A percentile compares a stretch with the other conserved stretches of the same genome.
Conservation (phyloP, 2,797 vertebrate genomes). For the Amphiprion clarkii region DNA sequence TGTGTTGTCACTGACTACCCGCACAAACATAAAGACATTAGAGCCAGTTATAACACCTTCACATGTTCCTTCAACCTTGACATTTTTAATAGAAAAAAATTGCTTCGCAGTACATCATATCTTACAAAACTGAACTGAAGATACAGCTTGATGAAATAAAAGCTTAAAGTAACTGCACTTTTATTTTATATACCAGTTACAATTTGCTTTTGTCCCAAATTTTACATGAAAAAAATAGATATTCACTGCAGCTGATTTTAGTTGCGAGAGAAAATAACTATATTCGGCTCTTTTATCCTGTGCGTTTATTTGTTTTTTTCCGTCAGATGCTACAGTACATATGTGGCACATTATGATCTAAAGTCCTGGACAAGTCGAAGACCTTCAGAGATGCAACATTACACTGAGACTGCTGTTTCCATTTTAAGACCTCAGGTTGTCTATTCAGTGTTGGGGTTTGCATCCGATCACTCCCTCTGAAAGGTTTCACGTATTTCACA, state of each 20-base stretch:
- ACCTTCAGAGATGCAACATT: slow-evolving; percentile 43
- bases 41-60: background rate
- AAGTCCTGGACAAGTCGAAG: background rate
- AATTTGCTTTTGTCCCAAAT: background rate
- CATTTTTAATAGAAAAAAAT: background rate
- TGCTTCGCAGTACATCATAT: background rate
- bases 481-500: background rate
- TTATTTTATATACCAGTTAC: background rate
- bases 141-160: background rate
- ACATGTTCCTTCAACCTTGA: background rate
- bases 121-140: background rate
- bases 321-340: background rate
- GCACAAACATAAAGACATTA: slow-evolving; percentile 2
- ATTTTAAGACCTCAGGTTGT: slow-evolving; percentile 43
- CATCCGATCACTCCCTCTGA: background rate
- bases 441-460: background rate
- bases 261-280: background rate
- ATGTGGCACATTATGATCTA: background rate
- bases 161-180: no score
- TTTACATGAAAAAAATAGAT: background rate
- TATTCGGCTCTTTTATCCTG: background rate
- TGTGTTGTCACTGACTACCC: background rate
- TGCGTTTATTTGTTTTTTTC: background rate
- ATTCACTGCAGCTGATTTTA: background rate
- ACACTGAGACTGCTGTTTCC: slow-evolving; percentile 45